These are phyloP conservation scores for Poeciliopsis turrubarensis DNA, from an alignment of 2,113 vertebrate genomes.

Conservation along the genomic window DNA sequence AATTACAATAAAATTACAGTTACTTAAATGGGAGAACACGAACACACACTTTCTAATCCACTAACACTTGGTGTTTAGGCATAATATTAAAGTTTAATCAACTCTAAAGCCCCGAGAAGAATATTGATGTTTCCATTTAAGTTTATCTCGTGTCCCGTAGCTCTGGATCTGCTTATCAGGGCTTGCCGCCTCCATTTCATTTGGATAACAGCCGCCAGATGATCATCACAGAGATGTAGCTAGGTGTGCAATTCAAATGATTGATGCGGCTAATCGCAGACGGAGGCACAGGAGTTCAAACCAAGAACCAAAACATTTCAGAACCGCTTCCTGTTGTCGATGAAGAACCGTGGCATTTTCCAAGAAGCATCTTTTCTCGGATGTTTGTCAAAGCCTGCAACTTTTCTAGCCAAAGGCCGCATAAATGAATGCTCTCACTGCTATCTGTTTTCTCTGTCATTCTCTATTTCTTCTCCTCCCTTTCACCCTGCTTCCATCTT, in stretches of 20 bases:
- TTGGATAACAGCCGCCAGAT: slow-evolving; percentile 45
- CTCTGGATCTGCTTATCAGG: slow-evolving; percentile 36
- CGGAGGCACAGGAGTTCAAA: slow-evolving; percentile 15
- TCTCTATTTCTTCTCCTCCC: slow-evolving; percentile 47
- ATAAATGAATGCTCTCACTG: slow-evolving; percentile 44
- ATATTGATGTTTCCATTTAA: slow-evolving; percentile 53
- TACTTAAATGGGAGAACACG: neutral
- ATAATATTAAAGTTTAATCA: slow-evolving; percentile 19
- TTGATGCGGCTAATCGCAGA: slow-evolving; percentile 51
- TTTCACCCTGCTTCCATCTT: slow-evolving; percentile 42
- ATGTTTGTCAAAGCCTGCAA: slow-evolving; percentile 39
- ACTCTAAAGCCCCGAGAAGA: slow-evolving; percentile 33
- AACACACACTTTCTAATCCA: neutral
- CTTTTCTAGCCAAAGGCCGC: slow-evolving; percentile 41
- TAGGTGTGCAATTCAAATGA: slow-evolving; percentile 41
- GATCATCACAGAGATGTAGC: slow-evolving; percentile 34
- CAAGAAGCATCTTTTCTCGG: slow-evolving; percentile 39
- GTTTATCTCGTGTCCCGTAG: slow-evolving; percentile 40
- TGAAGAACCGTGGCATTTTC: slow-evolving; percentile 19
- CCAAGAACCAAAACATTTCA: slow-evolving; percentile 46
- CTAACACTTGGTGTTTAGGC: slow-evolving; percentile 12
- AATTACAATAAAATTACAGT: too few species aligned
- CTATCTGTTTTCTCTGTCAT: slow-evolving; percentile 50
- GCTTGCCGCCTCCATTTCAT: slow-evolving; percentile 42
- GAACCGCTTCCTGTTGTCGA: slow-evolving; percentile 11